phyloP scores from a whole-genome alignment of 2,888 invertebrate genomes.

The Artemia sinica region DNA sequence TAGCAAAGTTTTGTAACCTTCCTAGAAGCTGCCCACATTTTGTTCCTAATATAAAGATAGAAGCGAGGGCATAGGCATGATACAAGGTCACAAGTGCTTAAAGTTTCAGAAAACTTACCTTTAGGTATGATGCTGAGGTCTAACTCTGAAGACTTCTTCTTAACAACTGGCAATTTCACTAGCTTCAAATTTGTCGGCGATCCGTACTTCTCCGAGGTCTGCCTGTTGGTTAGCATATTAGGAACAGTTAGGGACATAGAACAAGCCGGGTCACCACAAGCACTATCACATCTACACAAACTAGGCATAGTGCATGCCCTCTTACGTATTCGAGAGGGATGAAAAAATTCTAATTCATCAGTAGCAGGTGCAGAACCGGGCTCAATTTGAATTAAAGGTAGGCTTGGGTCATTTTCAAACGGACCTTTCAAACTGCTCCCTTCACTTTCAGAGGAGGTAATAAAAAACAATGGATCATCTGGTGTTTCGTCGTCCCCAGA shows the following conservation, averaged over 20 bases:
- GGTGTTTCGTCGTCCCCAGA: too few species aligned
- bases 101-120: conserved; percentile 41
- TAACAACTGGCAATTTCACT: background rate
- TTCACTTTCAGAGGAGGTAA: conserved; percentile 6
- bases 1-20: too few species aligned
- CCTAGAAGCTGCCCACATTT: too few species aligned
- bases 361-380: background rate
- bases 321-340: background rate
- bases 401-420: background rate
- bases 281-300: conserved; percentile 2
- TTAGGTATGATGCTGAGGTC: conserved; percentile 81
- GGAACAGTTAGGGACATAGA: background rate
- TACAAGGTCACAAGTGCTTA: too few species aligned
- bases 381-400: background rate
- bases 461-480: background rate
- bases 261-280: conserved; percentile 2
- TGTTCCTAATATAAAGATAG: too few species aligned
- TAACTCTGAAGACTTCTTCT: conserved; percentile 64
- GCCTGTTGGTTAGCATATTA: conserved; percentile 7
- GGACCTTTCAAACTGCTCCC: background rate
- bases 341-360: background rate
- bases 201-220: background rate
- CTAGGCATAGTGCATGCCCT: conserved; percentile 4
- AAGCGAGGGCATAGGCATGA: too few species aligned
- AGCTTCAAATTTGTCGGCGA: conserved; percentile 6